Base-by-base conservation (phyloP, 1,140 invertebrate genomes). In the Himalopsyche phryganea region DNA sequence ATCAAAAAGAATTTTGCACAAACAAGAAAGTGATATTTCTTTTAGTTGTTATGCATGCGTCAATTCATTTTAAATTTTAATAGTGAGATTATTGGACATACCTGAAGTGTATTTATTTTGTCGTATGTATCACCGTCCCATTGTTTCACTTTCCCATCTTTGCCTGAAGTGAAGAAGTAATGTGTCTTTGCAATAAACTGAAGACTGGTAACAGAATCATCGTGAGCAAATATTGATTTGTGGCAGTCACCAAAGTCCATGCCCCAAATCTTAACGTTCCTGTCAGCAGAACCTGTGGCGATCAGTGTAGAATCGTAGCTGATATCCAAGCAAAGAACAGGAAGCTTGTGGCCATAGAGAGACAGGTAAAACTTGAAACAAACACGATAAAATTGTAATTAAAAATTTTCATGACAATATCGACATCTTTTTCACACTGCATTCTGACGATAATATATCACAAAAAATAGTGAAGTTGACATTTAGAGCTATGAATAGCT, bases 231-330 rank as follows among this genome's bases (percentile, higher is more conserved):
- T 51, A 91, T 74, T 0, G 88, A 91, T 63, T 85, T 87, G 70
- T 92, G 91, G 67, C 95, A 98, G 74, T 99, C 96, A 14, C 97
- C 98, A 78, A 98, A 99, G 75, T 98, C 95, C 71, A 99, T 83
- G 41, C 96, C 96, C 96, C 96, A 99, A 60, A 99, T 90, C 80
- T 98, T 97, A 3, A 98, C 83, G 74, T 94, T 97, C 15, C 95
- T 83, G 77, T 99, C 98, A 0, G 89, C 89, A 13, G 95, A 97
- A 17, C 96, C 96, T 0, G 96, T 98, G 1, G 86, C 91, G 57
- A 99, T 89, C 1, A 99, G 68, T 1, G 83, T 84, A 0, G 88
- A 92, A 75, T 99, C 96, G 65, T 87, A 88, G 1, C 91, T 94
- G 62, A 99, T 96, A 70, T 98, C 96, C 80, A 99, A 82, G 66